Base-by-base conservation (phyloP, 2,113 vertebrate species). In the Anarrhichthys ocellatus region DNA sequence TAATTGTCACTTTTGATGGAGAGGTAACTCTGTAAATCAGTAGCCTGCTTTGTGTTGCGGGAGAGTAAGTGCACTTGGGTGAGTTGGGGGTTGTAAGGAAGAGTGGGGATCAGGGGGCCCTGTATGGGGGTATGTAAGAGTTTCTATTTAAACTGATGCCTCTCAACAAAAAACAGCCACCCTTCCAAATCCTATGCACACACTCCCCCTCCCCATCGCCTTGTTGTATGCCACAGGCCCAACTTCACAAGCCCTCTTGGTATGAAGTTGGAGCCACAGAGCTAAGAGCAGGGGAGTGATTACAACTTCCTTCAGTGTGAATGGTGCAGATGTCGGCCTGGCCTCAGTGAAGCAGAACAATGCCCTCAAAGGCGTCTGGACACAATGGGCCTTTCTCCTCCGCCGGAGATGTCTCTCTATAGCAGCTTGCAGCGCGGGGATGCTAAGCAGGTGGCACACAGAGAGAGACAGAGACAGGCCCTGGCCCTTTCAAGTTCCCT, bases 371-470 rank as follows among this genome's bases (percentile, higher is more conserved):
- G 94, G 93, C 90, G 76, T 82, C 78, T 75, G 73, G 79, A 93
- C 93, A 95, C 95, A 95, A 95, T 94, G 87, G 92, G 86, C 77
- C 87, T 93, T 94, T 94, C 93, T 94, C 93, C 86, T 80, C 71
- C 67, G 88, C 90, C 85, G 85, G 90, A 92, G 91, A 94, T 92
- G 93, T 92, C 91, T 93, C 89, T 94, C 91, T 95, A 95, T 94
- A 92, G 94, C 90, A 77, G 91, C 92, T 91, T 87, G 92, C 94
- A 85, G 88, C 74, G 81, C 58, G 63, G 93, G 90, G 90, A 93
- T 92, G 92, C 91, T 92, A 94, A 95, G 94, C 94, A 95, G 95
- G 95, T 95, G 94, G 94, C 93, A 90, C 87, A 81, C 86, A 40
- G 46, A 87, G 90, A 86, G 86, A 76, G 87, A 88, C 87, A 88